phyloP scores from a whole-genome alignment of 2,797 vertebrate genomes.

The Syncerus caffer region DNA sequence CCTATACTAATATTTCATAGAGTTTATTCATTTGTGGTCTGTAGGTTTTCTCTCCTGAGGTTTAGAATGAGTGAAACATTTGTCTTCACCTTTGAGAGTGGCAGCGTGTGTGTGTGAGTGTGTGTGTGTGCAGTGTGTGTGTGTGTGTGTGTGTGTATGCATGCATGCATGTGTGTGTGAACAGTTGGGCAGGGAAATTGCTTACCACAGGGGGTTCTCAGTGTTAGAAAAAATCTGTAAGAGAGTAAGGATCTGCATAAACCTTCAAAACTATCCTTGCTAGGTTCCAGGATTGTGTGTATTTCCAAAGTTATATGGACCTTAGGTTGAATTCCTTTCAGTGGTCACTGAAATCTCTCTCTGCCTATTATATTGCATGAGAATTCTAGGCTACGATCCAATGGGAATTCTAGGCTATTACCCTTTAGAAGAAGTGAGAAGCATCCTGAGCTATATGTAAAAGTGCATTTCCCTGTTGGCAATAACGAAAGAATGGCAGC shows the following conservation, averaged over 20 bases:
- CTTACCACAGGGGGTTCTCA: background rate
- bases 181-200: background rate
- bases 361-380: background rate
- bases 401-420: background rate
- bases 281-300: background rate
- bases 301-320: background rate
- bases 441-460: background rate
- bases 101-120: background rate
- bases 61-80: background rate
- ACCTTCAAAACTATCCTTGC: background rate
- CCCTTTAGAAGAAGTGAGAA: background rate
- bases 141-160: background rate
- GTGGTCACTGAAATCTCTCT: background rate
- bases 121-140: background rate
- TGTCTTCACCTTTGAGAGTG: background rate
- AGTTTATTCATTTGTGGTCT: background rate
- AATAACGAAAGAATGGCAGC: background rate
- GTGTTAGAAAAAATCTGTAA: background rate
- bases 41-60: background rate
- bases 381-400: background rate
- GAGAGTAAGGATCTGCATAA: background rate
- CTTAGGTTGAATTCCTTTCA: background rate
- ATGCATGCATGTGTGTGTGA: rapidly evolving
- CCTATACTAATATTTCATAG: background rate
- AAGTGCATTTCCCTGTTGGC: background rate